A percentile compares a stretch with the other conserved stretches of the same genome.
Conservation (phyloP, 1,140 invertebrate species). For the Lutraria rhynchaena region DNA sequence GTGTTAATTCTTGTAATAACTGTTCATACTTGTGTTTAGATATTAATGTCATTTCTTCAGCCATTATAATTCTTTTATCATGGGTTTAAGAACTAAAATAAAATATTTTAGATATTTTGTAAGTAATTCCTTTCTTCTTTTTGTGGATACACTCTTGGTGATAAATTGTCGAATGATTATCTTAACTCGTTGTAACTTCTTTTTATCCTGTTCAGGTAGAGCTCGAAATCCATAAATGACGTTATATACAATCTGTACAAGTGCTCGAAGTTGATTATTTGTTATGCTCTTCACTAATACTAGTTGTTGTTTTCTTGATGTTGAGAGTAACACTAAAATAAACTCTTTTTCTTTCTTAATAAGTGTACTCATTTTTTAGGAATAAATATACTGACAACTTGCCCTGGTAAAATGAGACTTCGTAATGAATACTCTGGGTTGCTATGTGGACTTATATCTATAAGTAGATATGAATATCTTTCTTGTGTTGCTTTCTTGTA, state of each 20-base stretch:
- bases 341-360: slow-evolving; percentile 39
- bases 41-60: slow-evolving; percentile 23
- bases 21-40: slow-evolving; percentile 44
- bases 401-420: slow-evolving; percentile 33
- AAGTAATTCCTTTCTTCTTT: slow-evolving; percentile 39
- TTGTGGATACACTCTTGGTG: slow-evolving; percentile 32
- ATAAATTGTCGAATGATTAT: slow-evolving; percentile 39
- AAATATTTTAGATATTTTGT: slow-evolving; percentile 33
- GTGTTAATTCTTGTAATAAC: background rate
- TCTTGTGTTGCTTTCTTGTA: slow-evolving; percentile 31
- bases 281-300: slow-evolving; percentile 30
- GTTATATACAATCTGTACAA: slow-evolving; percentile 50
- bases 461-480: slow-evolving; percentile 43
- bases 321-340: slow-evolving; percentile 18
- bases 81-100: too few relatives aligned
- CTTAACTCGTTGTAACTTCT: slow-evolving; percentile 14
- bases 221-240: slow-evolving; percentile 13
- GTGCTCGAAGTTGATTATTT: slow-evolving; percentile 32
- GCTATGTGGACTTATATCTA: slow-evolving; percentile 41
- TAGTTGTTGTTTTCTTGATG: slow-evolving; percentile 21
- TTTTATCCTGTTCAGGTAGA: slow-evolving; percentile 35
- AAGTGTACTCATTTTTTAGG: slow-evolving; percentile 33
- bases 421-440: slow-evolving; percentile 38
- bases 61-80: slow-evolving; percentile 21
- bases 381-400: slow-evolving; percentile 36